phyloP scores from a whole-genome alignment of 2,113 vertebrate genomes.

The Castor canadensis region DNA sequence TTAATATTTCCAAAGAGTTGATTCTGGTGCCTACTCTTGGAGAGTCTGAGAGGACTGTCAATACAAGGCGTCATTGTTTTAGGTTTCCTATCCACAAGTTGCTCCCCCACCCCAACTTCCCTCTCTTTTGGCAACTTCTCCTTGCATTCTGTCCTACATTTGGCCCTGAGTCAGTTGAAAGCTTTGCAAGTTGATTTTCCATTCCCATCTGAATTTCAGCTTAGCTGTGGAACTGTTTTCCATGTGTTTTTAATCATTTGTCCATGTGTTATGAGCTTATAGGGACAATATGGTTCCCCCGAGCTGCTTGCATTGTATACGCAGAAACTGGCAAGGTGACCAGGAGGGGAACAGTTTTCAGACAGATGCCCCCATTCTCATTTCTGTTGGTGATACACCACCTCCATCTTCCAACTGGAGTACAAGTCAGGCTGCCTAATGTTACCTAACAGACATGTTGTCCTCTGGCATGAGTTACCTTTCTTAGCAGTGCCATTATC shows the following conservation, averaged over 20 bases:
- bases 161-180: constrained; percentile 79
- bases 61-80: constrained; percentile 73
- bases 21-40: constrained; percentile 53
- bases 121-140: constrained; percentile 71
- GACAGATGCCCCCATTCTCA: constrained; percentile 65
- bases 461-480: constrained; percentile 37
- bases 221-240: constrained; percentile 76
- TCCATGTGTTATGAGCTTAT: constrained; percentile 80
- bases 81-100: constrained; percentile 51
- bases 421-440: constrained; percentile 39
- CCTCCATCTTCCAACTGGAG: constrained; percentile 60
- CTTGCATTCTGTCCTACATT: constrained; percentile 75
- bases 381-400: constrained; percentile 67
- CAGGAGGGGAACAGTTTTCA: constrained; percentile 58
- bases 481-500: neutral
- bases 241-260: constrained; percentile 82
- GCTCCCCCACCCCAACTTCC: constrained; percentile 27
- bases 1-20: constrained; percentile 67
- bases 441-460: neutral
- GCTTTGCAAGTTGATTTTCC: constrained; percentile 78
- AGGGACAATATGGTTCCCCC: constrained; percentile 76
- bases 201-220: constrained; percentile 78
- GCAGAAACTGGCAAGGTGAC: constrained; percentile 68
- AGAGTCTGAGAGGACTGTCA: constrained; percentile 60
- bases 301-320: constrained; percentile 74